Evolutionary conservation across 2,888 invertebrate genomes (phyloP), one percentile per base, ranked within the genome.

Genomic region (Macrostomum cliftonense): DNA sequence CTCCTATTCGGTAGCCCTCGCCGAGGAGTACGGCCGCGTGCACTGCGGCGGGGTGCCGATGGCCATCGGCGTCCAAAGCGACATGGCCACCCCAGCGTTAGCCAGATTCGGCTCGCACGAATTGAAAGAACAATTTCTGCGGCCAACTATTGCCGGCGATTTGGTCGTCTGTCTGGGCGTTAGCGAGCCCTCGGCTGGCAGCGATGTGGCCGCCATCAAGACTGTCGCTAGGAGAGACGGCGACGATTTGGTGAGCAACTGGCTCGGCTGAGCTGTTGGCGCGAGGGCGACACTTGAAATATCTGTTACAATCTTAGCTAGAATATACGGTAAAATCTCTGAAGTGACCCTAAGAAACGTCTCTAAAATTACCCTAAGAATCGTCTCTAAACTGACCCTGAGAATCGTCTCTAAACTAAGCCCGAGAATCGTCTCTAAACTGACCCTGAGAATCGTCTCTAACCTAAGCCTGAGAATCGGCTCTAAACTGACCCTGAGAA

Each of bases 41-140:
- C 65, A 70, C 52, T 74, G 74, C 63, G 75, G 73, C 4, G 72
- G 68, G 2, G 61, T 76, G 45, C 73, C 74, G 14, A 74, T 74
- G 73, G 73, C 72, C 1, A 61, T 68, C n/a, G 67, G 68, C 9
- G 75, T 75, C 9, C 76, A 76, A 60, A 74, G 73, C 4, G 75
- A 75, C 55, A 75, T 75, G 74, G 67, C 75, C 4, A 74, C 74
- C 19, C 76, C 76, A 17, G 75, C 76, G 12, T 60, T 76, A 14
- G 65, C 71, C 37, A 67, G 66, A 44, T 68, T 66, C 65, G 74
- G 73, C 9, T 71, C 68, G 58, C 72, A 74, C 46, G 59, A 69
- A 39, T 58, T 76, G 51, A 73, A 73, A 57, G 56, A 62, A 46
- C 64, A 73, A 53, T 75, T 71, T 57, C 59, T 75, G 11, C 63